phyloP scores from a whole-genome alignment of 1,140 invertebrate genomes.

The Liolophura sinensis region DNA sequence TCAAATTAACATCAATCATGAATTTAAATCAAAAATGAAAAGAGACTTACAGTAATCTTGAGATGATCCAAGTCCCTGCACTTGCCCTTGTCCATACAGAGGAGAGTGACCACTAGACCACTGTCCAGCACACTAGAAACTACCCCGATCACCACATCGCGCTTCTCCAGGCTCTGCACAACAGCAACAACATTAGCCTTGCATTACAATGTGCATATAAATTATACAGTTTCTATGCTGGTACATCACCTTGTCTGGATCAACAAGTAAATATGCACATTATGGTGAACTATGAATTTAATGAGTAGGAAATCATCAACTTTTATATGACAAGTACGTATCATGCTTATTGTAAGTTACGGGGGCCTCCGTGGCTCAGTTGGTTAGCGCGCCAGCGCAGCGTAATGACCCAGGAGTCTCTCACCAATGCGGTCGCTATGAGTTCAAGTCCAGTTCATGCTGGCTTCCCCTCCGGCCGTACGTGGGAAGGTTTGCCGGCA shows the following conservation, averaged over 20 bases:
- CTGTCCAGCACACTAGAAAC: constrained; percentile 73
- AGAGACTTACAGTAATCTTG: constrained; percentile 72
- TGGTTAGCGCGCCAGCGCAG: too few species aligned
- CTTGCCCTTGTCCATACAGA: constrained; percentile 78
- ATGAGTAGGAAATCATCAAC: neutral
- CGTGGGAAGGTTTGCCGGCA: too few species aligned
- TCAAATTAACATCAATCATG: neutral
- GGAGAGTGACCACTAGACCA: constrained; percentile 78
- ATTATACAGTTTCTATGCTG: neutral
- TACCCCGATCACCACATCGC: constrained; percentile 81
- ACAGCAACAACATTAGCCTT: constrained; percentile 26
- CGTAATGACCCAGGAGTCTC: too few species aligned
- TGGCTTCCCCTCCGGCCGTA: too few species aligned
- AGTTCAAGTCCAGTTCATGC: too few species aligned
- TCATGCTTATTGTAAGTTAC: too few species aligned
- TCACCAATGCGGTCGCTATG: too few species aligned
- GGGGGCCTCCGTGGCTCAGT: too few species aligned
- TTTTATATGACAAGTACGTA: neutral
- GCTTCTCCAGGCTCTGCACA: constrained; percentile 76
- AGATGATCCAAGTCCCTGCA: constrained; percentile 80
- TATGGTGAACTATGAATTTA: constrained; percentile 6
- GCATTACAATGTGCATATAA: neutral
- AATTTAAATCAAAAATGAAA: neutral
- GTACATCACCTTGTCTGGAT: neutral
- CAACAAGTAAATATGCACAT: neutral